phyloP scores from a whole-genome alignment of 2,113 vertebrate species.

The Panthera uncia region DNA sequence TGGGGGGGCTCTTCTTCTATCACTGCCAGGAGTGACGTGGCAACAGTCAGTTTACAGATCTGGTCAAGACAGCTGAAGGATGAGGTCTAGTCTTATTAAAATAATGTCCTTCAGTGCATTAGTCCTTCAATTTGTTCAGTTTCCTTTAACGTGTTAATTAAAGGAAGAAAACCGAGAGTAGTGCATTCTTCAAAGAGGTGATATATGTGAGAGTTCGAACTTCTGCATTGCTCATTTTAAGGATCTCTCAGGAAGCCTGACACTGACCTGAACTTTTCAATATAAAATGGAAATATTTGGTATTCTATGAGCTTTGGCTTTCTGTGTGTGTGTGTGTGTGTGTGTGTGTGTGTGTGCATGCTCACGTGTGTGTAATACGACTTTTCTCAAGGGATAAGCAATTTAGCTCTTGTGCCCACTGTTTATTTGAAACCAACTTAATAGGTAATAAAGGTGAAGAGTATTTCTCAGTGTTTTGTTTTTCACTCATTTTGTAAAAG shows the following conservation, averaged over 20 bases:
- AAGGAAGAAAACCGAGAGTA: background rate
- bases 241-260: background rate
- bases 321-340: background rate
- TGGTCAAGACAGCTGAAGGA: background rate
- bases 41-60: background rate
- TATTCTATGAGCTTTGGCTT: background rate
- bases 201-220: background rate
- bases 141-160: constrained; percentile 41
- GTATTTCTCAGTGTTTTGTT: background rate
- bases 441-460: background rate
- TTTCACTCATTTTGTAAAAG: background rate
- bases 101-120: background rate
- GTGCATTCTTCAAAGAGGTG: background rate
- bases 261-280: background rate
- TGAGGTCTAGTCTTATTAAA: constrained; percentile 13
- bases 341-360: no score
- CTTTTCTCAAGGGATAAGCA: background rate
- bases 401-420: background rate
- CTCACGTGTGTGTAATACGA: background rate
- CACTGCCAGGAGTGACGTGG: background rate
- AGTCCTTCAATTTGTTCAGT: background rate
- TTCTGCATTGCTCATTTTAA: background rate
- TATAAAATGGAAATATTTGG: background rate
- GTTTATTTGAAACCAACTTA: constrained; percentile 9
- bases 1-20: background rate